Evolutionary conservation across 2,113 vertebrate species (phyloP), one percentile per base, ranked within the genome.

Genomic region (Nettapus auritus): DNA sequence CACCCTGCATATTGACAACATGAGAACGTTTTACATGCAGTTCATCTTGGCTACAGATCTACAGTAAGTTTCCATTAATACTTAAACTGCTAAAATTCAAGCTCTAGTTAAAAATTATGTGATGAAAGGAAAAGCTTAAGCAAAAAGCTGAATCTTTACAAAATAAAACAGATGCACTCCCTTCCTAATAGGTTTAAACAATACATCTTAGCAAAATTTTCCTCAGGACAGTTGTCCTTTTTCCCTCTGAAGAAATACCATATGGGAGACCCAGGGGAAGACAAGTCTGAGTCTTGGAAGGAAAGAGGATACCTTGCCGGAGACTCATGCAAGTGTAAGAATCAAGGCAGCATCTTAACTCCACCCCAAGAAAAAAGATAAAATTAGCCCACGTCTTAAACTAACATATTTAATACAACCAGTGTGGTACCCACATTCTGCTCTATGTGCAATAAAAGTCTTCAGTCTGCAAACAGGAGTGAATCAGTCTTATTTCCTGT

Each of bases 351-450:
- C 23, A 53, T 18, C 53, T 57, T 62, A 84, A 2, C 23, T 46
- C 28, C 60, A 23, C n/a, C 53, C 26, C 29, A 53, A 75, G 82
- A 33, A 52, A 53, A 11, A 13, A 70, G 20, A 46, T 42, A 46
- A 11, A 13, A 79, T 4, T 78, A 26, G 21, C 31, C 46, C 15
- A 1, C 1, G 11, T 7, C 79, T 52, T 48, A 44, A 93, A 83
- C 3, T 8, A 10, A 29, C 26, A 3, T 2, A 8, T 16, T 85
- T 38, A 11, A 56, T 28, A 68, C 26, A 91, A 34, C 26, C 7
- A 0, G 0, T 4, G 15, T 15, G 17, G 33, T 14, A 81, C 8
- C 25, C 0, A 0, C 77, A 25, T 50, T n/a, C 13, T 70, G 38
- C 42, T 52, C 11, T 4, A 79, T 21, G 11, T n/a, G 6, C 29